A percentile compares a stretch with the other conserved stretches of the same genome.
phyloP scores from a whole-genome alignment of 2,113 vertebrate species.

The Passer domesticus region DNA sequence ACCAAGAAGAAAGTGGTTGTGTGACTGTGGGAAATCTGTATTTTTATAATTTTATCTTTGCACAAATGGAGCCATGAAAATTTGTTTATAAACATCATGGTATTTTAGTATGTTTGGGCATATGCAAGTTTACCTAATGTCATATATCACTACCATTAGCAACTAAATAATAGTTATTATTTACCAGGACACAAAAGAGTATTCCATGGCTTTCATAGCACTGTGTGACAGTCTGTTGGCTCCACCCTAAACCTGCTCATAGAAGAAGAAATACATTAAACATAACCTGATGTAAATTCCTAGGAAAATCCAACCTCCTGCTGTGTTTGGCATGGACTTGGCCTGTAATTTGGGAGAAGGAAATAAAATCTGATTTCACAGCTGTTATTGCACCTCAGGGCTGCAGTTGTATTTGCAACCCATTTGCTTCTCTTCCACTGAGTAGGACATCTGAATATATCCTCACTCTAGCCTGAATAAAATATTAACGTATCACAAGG shows the following conservation, averaged over 20 bases:
- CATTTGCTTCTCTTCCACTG: neutral
- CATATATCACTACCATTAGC: neutral
- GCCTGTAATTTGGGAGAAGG: slow-evolving; percentile 30
- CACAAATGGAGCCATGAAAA: neutral
- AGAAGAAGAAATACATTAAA: slow-evolving; percentile 40
- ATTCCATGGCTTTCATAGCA: neutral
- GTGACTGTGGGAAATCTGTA: neutral
- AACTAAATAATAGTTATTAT: neutral
- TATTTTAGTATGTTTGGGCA: neutral
- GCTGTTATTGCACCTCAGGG: slow-evolving; percentile 35
- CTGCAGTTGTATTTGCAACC: slow-evolving; percentile 14
- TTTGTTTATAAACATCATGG: neutral
- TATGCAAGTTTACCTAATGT: neutral
- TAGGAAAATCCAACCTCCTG: neutral
- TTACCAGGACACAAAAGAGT: neutral
- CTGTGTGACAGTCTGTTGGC: neutral
- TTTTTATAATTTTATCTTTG: neutral
- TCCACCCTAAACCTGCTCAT: neutral
- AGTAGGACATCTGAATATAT: slow-evolving; percentile 64
- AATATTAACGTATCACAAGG: slow-evolving; percentile 72
- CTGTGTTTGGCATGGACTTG: slow-evolving; percentile 28
- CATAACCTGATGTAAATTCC: slow-evolving; percentile 49
- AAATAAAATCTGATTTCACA: slow-evolving; percentile 20
- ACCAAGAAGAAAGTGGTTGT: rapidly evolving
- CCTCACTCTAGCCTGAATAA: slow-evolving; percentile 64